Base-by-base conservation (phyloP, 2,797 vertebrate genomes). In the Tauraco hartlaubi region DNA sequence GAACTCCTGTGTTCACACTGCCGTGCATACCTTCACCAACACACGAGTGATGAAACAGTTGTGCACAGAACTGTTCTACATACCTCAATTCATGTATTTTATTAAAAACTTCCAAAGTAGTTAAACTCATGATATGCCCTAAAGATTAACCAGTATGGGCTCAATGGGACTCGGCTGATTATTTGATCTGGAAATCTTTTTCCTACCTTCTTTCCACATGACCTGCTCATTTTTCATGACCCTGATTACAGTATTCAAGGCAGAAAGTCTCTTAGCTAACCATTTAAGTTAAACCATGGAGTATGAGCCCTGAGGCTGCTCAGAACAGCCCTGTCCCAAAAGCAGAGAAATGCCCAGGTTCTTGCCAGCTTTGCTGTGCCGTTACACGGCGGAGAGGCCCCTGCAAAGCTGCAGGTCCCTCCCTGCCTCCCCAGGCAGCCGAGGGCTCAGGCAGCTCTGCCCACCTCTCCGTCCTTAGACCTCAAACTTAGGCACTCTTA, bases 211-310 rank as follows among this genome's bases (percentile, higher is more conserved):
- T 39, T 74, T 67, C 59, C 10, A 4, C 5, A 11, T 18, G 33
- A 79, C 22, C 31, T 55, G 56, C 49, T 89, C 3, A 0, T n/a
- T 71, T 73, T 52, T 69, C 37, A 12, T 14, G 26, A 9, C 20
- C 49, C 4, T 0, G 0, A 2, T 2, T 7, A 13, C 33, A 51
- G 18, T 11, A 19, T 62, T 48, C 11, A 9, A 54, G 46, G 51
- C 56, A 56, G 39, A 59, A 25, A 11, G 11, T 1, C 11, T 48
- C 33, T 4, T 11, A n/a, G 58, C 44, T 37, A 31, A 37, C 22
- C 8, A 1, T 13, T 31, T 63, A 2, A 31, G 11, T 41, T n/a
- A n/a, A 83, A n/a, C 8, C 4, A 2, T 3, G 18, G 44, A 11
- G 14, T 5, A 18, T 7, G 49, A 85, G 41, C 33, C 8, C 29